Base-by-base conservation (phyloP, 1,140 invertebrate species). In the Bombus turneri region DNA sequence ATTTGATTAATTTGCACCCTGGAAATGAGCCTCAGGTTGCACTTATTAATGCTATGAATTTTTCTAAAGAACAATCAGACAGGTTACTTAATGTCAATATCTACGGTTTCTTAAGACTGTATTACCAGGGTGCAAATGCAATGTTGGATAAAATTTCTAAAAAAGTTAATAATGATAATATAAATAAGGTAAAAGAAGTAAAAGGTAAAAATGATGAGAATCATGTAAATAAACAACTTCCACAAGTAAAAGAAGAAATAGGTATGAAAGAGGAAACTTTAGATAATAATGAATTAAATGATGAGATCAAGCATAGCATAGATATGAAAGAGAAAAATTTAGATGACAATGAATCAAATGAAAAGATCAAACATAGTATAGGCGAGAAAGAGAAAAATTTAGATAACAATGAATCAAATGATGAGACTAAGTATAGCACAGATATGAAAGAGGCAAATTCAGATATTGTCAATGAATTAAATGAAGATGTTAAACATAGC, bases 1-100 rank as follows among this genome's bases (percentile, higher is more conserved):
- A 94, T 88, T 90, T 98, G 31, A 95, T 98, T 59, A 97, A 98
- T 90, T 95, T 98, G 92, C 97, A 98, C 95, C 96, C 97, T 18
- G 98, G 97, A 1, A 98, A 97, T 93, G 96, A 97, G 90, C 96
- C 97, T 62, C 97, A 98, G 91, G 97, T 97, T 93, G 97, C 96
- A 91, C 97, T 97, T 1, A 91, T 98, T 22, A 93, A 98, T 78
- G 97, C 97, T 1, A 97, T 99, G 96, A 98, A 98, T 91, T 97
- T 97, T 92, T 93, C 95, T 4, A 86, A 96, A 75, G 97, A 97
- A 88, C 97, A 98, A 88, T 91, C 95, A 3, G 95, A 96, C 1
- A 95, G 97, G 86, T 96, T 97, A 89, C 94, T 97, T 66, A 96
- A 96, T 62, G 97, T 97, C 0, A 97, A 97, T 95, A 94, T 98